Base-by-base conservation (phyloP, 2,888 invertebrate species). In the Ernsta delagoae region DNA sequence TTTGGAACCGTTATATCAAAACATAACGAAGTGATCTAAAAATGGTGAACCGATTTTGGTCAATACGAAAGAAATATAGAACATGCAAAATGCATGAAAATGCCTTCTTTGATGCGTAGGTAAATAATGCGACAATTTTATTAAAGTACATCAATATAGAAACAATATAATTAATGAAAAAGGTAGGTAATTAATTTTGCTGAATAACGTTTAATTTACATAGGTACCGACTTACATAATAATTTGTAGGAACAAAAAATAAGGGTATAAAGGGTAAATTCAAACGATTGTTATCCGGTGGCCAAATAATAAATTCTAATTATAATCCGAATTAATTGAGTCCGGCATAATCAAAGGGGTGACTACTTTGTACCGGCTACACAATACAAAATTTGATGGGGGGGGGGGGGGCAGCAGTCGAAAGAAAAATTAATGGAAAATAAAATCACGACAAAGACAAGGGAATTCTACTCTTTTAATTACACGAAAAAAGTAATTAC, bases 401-500 rank as follows among this genome's bases (percentile, higher is more conserved):
- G n/a, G n/a, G n/a, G n/a, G 96, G 95, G 95, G 89, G 7, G 41
- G 36, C 8, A 8, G 41, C 9, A 94, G 94, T 84, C 85, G 87
- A 92, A 93, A 92, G 92, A 92, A 92, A 92, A 92, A 92, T 91
- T 92, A 92, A 92, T 93, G 89, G 89, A 92, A 93, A 92, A 92
- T 90, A 91, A 92, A 92, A 93, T 93, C 92, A 92, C 88, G 89
- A 88, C 90, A 92, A 92, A 92, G 92, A 92, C 92, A 90, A 90
- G 90, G 87, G 92, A 90, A 89, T 90, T 93, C 90, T 90, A 92
- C 92, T 92, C 92, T 93, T 93, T 93, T 92, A 93, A 93, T 93
- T 93, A 93, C 92, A 92, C 92, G 91, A 92, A 93, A 92, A 92
- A 93, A 93, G 93, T 93, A 92, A 93, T 93, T 92, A 93, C 89